Base-by-base conservation (phyloP, 1,140 invertebrate species). In the Mamestra configurata region DNA sequence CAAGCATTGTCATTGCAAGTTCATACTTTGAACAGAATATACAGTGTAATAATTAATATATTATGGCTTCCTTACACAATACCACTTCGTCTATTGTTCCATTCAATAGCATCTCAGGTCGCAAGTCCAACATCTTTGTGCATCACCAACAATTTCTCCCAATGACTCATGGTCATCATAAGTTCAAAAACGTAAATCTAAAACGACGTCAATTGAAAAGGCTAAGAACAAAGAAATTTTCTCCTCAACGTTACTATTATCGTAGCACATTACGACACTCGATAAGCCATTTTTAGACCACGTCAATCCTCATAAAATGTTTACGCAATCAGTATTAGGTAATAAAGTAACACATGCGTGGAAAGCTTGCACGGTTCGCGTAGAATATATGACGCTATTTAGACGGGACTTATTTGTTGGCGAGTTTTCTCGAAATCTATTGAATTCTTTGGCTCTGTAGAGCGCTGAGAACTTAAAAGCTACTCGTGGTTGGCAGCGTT, bases 291-390 rank as follows among this genome's bases (percentile, higher is more conserved):
- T 76, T 76, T 61, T 68, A 76, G 53, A 49, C 46, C 64, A 79
- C 53, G 55, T 61, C 75, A 77, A 77, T 71, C 64, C 61, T 70
- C 51, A 71, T 57, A 61, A 80, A 77, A 77, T 77, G 46, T 77
- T 80, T 51, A 68, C 73, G 70, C 79, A 80, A 80, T 80, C 64
- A 71, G 46, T 64, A 76, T 80, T 80, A 73, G 53, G 75, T 77
- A 80, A 80, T 80, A 80, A 76, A 59, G 27, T 51, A 61, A 80
- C 73, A 77, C 37, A 77, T 70, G 73, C 51, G 73, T 61, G 51
- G 53, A 51, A 22, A 55, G 27, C 18, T 43, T 24, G 51, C 27
- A 75, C 35, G 55, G 20, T 37, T 51, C 40, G 72, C 31, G 51
- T 75, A 57, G 59, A 59, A 75, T 75, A 13, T 68, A 37, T 72